A percentile compares a stretch with the other conserved stretches of the same genome.
Conservation (phyloP, 2,888 invertebrate species). For the Eretmocerus hayati region DNA sequence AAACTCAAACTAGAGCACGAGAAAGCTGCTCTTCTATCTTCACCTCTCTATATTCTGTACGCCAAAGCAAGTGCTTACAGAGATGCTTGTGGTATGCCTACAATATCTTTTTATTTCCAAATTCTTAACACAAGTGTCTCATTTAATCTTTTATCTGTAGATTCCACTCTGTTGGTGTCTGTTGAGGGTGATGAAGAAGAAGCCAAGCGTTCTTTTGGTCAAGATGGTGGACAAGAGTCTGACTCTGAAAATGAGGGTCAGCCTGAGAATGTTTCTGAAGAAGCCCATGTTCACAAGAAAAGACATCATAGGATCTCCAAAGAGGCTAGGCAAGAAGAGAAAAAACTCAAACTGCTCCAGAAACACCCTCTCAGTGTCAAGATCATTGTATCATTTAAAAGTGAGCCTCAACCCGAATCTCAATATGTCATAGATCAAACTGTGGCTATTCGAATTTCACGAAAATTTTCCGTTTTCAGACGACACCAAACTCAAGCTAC, state of each 20-base stretch:
- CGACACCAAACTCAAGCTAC: slow-evolving; percentile 59
- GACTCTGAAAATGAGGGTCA: slow-evolving; percentile 62
- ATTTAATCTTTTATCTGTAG: slow-evolving; percentile 26
- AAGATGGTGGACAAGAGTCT: slow-evolving; percentile 57
- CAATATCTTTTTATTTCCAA: background rate
- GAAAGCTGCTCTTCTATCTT: slow-evolving; percentile 67
- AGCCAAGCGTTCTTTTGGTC: slow-evolving; percentile 49
- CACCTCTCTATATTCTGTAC: slow-evolving; percentile 79
- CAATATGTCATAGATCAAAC: too few relatives aligned
- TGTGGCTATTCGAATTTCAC: too few relatives aligned
- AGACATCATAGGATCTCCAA: slow-evolving; percentile 59
- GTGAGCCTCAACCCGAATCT: slow-evolving; percentile 26
- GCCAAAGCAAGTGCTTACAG: slow-evolving; percentile 77
- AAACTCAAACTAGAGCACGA: slow-evolving; percentile 71
- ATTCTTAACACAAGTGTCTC: background rate
- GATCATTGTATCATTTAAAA: slow-evolving; percentile 56
- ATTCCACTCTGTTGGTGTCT: slow-evolving; percentile 34
- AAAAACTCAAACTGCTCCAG: slow-evolving; percentile 59
- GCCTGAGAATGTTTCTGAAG: slow-evolving; percentile 45
- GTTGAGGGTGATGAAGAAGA: slow-evolving; percentile 52
- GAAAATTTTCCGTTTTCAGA: slow-evolving; percentile 45
- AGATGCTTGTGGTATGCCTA: slow-evolving; percentile 62
- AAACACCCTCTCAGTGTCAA: slow-evolving; percentile 68
- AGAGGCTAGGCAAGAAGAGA: slow-evolving; percentile 64
- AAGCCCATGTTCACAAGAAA: slow-evolving; percentile 54